Base-by-base conservation (phyloP, 1,140 invertebrate genomes). In the Bombus superbus region DNA sequence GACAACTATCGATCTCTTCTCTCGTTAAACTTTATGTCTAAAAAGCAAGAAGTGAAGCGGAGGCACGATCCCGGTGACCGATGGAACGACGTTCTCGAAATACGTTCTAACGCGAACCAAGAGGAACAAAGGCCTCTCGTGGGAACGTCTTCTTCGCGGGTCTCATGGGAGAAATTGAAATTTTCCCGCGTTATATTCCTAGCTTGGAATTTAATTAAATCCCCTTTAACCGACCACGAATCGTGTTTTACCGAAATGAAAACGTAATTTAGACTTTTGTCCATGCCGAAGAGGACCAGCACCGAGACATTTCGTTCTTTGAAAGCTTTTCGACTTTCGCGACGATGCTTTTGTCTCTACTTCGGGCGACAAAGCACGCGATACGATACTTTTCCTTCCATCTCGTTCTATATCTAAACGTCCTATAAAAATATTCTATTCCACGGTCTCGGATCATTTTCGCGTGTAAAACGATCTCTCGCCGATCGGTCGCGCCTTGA, bases 121-220 rank as follows among this genome's bases (percentile, higher is more conserved):
- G 44, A 66, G 32, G 42, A 77, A 85, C 64, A 88, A 89, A 88
- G 66, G 75, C 64, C 74, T 85, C 83, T 72, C 69, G 47, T 32
- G 77, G 59, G 28, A 66, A 53, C 64, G 59, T 76, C 84, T 38
- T 83, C 35, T 9, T 47, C 25, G 74, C 38, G 35, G 53, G 62
- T 59, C 44, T 57, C 76, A 76, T 75, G 59, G 76, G 73, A 69
- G 71, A 69, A 88, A 88, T 84, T n/a, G 87, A 88, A 85, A 80
- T 88, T 88, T 85, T 35, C 47, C 75, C 68, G 53, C 86, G 28
- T 89, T 78, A 80, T 40, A 44, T n/a, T 32, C 76, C 32, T 53
- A 53, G 57, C 81, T 64, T 44, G 72, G 77, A 73, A 87, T 76
- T 88, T 74, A 86, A 88, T 89, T 89, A 89, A 89, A 89, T 82